Conservation (phyloP, 2,113 vertebrate genomes). For the Periophthalmodon schlosseri region DNA sequence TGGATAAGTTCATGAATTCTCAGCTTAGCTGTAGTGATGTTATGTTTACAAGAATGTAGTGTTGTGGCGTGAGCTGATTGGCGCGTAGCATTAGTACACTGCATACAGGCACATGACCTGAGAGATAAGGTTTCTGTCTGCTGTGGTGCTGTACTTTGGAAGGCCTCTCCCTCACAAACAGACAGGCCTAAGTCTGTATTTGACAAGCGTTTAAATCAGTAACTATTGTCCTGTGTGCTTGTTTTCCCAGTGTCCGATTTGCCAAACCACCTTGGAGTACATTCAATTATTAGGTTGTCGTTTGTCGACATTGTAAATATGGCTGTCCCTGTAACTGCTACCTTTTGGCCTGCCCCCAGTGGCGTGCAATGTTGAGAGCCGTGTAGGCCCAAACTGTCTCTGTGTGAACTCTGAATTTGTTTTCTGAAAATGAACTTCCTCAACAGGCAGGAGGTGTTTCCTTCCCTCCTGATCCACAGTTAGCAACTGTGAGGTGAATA, state of each 20-base stretch:
- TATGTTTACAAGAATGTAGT: background rate
- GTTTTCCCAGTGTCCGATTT: slow-evolving; percentile 3
- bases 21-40: background rate
- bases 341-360: slow-evolving; percentile 15
- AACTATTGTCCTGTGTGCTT: slow-evolving; percentile 16
- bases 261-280: slow-evolving; percentile 32
- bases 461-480: slow-evolving; percentile 63
- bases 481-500: slow-evolving; percentile 73
- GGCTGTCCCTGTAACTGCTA: slow-evolving; percentile 19
- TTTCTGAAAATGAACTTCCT: slow-evolving; percentile 75
- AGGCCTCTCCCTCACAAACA: slow-evolving; percentile 56
- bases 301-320: slow-evolving; percentile 39
- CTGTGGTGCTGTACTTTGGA: slow-evolving; percentile 58
- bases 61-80: slow-evolving; percentile 24
- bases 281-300: slow-evolving; percentile 16
- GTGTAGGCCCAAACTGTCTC: slow-evolving; percentile 25
- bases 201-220: slow-evolving; percentile 12
- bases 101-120: slow-evolving; percentile 61
- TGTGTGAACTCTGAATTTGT: slow-evolving; percentile 64
- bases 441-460: slow-evolving; percentile 72
- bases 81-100: slow-evolving; percentile 41
- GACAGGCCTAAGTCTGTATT: slow-evolving; percentile 33
- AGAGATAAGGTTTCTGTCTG: slow-evolving; percentile 70
- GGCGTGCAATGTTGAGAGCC: slow-evolving; percentile 19
- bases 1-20: background rate